Base-by-base conservation (phyloP, 2,113 vertebrate species). In the Mormoops blainvillei region DNA sequence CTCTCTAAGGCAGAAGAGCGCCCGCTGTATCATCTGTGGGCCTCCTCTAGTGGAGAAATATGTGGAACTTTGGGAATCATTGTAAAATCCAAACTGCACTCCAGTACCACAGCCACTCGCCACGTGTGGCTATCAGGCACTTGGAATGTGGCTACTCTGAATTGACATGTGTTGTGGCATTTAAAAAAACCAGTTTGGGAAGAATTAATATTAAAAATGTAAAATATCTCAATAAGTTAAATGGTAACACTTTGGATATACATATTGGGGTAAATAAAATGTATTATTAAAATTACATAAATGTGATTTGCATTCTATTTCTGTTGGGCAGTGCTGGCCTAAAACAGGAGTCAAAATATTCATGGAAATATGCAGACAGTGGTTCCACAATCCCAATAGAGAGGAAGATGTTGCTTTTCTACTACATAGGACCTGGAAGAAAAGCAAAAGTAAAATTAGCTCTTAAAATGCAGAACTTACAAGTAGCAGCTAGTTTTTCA, bases 371-470 rank as follows among this genome's bases (percentile, higher is more conserved):
- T 24, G 45, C 26, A 86, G 36, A 68, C 7, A 67, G 26, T 83
- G 22, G 7, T 61, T 82, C 58, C 10, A 67, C 20, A 54, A n/a
- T 41, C 43, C 43, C 43, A 24, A 24, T 3, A 68, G 63, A 56
- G 7, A 90, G 36, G 81, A 43, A 26, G 19, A 22, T 43, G n/a
- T 50, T 76, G 41, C 61, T 93, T 9, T 78, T 36, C 28, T 88
- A 52, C 67, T 45, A 33, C 20, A 31, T 2, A 85, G 52, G 84
- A 31, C 22, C 70, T 89, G 54, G 76, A 84, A 70, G 92, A 45
- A 85, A 93, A 78, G n/a, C 45, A 87, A 48, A 12, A 86, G n/a
- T 94, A 76, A 84, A 73, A 95, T 84, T 77, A 71, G 74, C 24
- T 38, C 31, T 28, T 67, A 33, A 80, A 50, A 77, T 65, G 68